These are phyloP conservation scores for Crotalus helleri DNA, from an alignment of 2,113 vertebrate genomes.

Conservation along the genomic window DNA sequence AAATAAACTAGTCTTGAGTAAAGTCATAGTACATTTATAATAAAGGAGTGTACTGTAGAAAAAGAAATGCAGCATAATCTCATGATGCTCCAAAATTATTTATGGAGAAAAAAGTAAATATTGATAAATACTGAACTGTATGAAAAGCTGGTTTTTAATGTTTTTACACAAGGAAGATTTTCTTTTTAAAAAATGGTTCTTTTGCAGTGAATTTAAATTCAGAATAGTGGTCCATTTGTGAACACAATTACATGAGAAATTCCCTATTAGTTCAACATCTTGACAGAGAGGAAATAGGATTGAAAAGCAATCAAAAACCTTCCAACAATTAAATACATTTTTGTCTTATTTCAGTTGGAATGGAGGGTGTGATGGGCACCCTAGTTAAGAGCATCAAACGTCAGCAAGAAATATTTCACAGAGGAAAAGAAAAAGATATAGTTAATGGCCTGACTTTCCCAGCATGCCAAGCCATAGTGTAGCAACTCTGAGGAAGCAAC, in stretches of 20 bases:
- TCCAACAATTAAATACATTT: neutral
- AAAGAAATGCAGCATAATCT: neutral
- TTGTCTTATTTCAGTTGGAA: neutral
- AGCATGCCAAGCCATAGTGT: neutral
- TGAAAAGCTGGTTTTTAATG: neutral
- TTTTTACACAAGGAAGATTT: neutral
- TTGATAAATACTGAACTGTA: neutral
- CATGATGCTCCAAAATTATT: neutral
- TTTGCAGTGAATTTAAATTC: neutral
- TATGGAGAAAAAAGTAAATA: neutral
- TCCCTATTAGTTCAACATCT: neutral
- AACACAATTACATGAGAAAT: neutral
- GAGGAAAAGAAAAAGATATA: neutral
- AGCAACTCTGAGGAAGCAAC: neutral
- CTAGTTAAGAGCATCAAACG: neutral
- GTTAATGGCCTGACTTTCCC: neutral
- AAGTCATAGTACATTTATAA: neutral
- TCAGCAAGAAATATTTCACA: neutral
- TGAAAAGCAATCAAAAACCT: neutral
- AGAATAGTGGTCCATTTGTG: neutral
- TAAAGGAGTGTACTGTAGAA: neutral
- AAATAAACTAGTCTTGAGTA: neutral
- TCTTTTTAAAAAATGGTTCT: neutral
- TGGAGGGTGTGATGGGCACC: neutral
- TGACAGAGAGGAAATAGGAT: neutral